Evolutionary conservation across 2,888 invertebrate species (phyloP), one percentile per base, ranked within the genome.

Genomic region (Helleia helle): DNA sequence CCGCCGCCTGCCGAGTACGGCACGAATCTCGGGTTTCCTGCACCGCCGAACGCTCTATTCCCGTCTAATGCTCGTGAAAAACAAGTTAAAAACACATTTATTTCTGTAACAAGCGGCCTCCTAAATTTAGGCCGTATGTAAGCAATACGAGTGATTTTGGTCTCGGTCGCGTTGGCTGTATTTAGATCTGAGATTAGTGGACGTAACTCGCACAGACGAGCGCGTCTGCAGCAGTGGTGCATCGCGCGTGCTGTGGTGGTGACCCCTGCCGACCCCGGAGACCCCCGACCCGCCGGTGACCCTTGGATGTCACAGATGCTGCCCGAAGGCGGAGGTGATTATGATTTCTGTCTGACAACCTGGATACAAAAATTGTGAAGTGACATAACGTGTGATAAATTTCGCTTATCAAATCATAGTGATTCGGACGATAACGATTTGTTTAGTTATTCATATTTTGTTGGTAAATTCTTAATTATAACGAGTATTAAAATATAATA

Each of bases 41-140:
- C 64, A 54, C 59, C 56, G 56, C 56, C 63, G 59, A 50, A 71
- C 66, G 54, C 66, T 64, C 75, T 68, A 71, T 73, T 74, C 76
- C 71, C 69, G 76, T 69, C 77, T 77, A 74, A 63, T 60, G 45
- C 58, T 56, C 62, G 60, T 54, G 63, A 62, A 64, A 80, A 81
- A 79, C 77, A 75, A 76, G 77, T 81, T 34, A 83, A 81, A 80
- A 80, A 76, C 72, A 63, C 66, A 77, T 80, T 81, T 83, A 83
- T 83, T 84, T 84, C 71, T 69, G 79, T 72, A 70, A 71, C 70
- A 63, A 75, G 74, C 79, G 71, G 70, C 73, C 75, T 77, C 34
- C 83, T 84, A 84, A 81, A 75, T 76, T 80, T 84, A 83, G 83
- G 80, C 71, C 75, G 80, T 75, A 80, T 75, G 76, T 79, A 83